Evolutionary conservation across 2,797 vertebrate genomes (phyloP).

Genomic region (Geotria australis): DNA sequence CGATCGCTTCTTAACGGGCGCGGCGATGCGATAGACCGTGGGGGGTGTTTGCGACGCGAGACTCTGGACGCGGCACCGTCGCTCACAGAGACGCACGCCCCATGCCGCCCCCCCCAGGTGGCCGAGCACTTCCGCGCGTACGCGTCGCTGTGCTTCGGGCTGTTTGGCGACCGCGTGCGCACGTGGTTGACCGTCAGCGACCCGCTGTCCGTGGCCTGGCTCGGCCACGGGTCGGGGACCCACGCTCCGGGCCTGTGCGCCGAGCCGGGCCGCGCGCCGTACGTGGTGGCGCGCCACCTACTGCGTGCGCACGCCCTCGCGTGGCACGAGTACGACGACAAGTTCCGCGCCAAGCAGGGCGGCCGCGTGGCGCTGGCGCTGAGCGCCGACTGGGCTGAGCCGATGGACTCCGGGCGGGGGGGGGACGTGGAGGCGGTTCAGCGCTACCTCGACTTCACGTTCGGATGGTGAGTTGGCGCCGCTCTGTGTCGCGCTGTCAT

Average conservation of each 20-base stretch:
- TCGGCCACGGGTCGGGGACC: conserved; percentile 24
- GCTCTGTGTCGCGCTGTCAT: too few relatives aligned
- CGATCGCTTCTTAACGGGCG: too few relatives aligned
- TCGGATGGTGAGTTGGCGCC: background rate
- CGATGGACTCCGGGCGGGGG: conserved; percentile 51
- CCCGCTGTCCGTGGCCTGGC: conserved; percentile 25
- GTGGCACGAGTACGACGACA: conserved; percentile 70
- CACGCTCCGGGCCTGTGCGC: conserved; percentile 31
- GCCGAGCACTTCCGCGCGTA: conserved; percentile 42
- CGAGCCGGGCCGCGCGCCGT: conserved; percentile 38
- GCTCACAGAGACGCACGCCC: too few relatives aligned
- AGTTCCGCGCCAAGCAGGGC: conserved; percentile 28
- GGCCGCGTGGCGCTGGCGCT: conserved; percentile 64
- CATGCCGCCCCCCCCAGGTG: conserved; percentile 4
- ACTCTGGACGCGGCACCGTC: too few relatives aligned
- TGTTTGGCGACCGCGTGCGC: conserved; percentile 65
- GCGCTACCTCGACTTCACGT: conserved; percentile 29
- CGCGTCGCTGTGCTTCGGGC: conserved; percentile 51
- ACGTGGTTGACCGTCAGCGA: conserved; percentile 81
- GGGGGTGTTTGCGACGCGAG: too few relatives aligned
- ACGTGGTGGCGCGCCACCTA: conserved; percentile 48
- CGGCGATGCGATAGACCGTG: too few relatives aligned
- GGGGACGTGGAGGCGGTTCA: conserved; percentile 39
- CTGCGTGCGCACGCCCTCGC: conserved; percentile 62
- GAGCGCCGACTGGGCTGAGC: conserved; percentile 64